A percentile compares a stretch with the other conserved stretches of the same genome.
Evolutionary conservation across 2,888 invertebrate genomes (phyloP).

Genomic region (Papilio demoleus): DNA sequence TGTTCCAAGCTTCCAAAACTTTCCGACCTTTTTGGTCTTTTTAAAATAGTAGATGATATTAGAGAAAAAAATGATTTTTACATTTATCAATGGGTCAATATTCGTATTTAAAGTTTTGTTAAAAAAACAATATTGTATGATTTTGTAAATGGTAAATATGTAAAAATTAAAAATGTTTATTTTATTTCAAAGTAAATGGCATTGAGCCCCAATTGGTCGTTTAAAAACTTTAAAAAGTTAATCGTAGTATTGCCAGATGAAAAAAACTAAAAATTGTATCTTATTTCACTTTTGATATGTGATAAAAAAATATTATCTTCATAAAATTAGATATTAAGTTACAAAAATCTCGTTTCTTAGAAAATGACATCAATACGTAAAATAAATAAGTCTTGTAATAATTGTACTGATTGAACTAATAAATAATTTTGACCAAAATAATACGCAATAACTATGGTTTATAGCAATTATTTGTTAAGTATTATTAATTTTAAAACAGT

Average conservation of each 20-base stretch:
- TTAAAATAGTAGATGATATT: constrained; percentile 45
- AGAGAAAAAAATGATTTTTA: neutral
- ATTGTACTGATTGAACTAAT: too few relatives aligned
- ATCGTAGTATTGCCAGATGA: constrained; percentile 41
- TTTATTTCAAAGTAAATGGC: too few relatives aligned
- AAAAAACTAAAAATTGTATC: constrained; percentile 23
- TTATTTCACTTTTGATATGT: constrained; percentile 12
- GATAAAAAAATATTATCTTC: constrained; percentile 23
- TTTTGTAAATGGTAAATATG: too few relatives aligned
- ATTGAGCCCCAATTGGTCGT: constrained; percentile 55
- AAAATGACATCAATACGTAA: constrained; percentile 4
- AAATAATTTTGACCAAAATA: too few relatives aligned
- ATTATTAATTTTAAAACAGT: too few relatives aligned
- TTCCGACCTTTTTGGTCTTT: constrained; percentile 62
- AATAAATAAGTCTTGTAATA: too few relatives aligned
- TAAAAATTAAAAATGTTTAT: too few relatives aligned
- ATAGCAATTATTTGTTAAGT: too few relatives aligned
- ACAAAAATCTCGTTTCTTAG: neutral
- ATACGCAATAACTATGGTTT: too few relatives aligned
- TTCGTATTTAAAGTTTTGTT: too few relatives aligned
- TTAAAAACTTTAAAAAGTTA: constrained; percentile 45
- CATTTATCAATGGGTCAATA: neutral
- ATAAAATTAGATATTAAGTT: neutral
- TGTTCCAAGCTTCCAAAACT: constrained; percentile 61
- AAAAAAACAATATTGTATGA: too few relatives aligned